A percentile compares a stretch with the other conserved stretches of the same genome.
Conservation (phyloP, 2,797 vertebrate species). For the Eremophila alpestris region DNA sequence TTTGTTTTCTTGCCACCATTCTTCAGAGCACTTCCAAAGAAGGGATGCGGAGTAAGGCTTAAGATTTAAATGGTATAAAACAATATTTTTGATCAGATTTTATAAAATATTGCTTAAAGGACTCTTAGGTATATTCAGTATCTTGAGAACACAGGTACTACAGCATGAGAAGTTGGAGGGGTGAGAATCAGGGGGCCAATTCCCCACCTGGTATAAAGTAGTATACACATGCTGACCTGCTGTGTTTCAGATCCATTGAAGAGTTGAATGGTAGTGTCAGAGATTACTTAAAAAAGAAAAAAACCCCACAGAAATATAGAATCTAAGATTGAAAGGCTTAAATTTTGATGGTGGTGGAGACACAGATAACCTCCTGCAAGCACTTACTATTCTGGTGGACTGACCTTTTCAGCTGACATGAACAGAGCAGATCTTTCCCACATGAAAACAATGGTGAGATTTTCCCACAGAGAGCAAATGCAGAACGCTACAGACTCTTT, state of each 20-base stretch:
- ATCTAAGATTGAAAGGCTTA: neutral
- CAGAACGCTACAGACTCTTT: neutral
- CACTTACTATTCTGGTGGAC: neutral
- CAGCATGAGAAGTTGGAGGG: neutral
- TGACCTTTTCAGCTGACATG: neutral
- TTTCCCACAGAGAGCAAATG: neutral
- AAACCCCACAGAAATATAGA: neutral
- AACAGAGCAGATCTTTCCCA: neutral
- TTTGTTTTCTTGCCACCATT: neutral
- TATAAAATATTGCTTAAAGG: neutral
- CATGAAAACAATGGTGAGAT: rapidly evolving
- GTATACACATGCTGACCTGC: neutral
- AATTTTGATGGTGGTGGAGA: neutral
- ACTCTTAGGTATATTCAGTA: neutral
- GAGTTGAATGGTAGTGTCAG: neutral
- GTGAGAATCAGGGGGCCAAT: neutral
- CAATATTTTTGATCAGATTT: neutral
- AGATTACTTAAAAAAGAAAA: neutral
- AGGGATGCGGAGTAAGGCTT: neutral
- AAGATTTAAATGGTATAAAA: neutral
- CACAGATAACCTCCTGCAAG: neutral
- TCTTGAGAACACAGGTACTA: neutral
- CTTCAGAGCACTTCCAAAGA: neutral
- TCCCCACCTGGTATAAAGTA: neutral
- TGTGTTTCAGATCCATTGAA: neutral